phyloP scores from a whole-genome alignment of 2,888 invertebrate species.

The Caenorhabditis parvicauda region DNA sequence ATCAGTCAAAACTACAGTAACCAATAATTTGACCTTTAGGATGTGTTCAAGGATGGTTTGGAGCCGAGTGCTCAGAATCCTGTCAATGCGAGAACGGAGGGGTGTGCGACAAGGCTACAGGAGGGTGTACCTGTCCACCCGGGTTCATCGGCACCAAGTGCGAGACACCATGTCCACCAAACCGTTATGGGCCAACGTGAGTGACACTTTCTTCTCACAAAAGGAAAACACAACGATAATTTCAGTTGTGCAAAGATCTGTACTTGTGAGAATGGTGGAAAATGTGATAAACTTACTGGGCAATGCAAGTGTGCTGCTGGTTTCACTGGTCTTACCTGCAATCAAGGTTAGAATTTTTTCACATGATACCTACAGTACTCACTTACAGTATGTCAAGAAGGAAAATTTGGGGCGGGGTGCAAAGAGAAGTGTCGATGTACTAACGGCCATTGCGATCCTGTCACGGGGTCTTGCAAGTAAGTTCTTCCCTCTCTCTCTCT shows the following conservation, averaged over 20 bases:
- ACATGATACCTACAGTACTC: not conserved
- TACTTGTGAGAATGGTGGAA: slow-evolving; percentile 59
- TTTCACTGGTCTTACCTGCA: slow-evolving; percentile 56
- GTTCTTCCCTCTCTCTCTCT: not conserved
- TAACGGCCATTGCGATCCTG: slow-evolving; percentile 52
- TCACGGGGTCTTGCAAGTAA: slow-evolving; percentile 50
- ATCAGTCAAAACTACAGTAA: not conserved
- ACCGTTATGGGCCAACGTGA: slow-evolving; percentile 52
- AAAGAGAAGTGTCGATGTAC: slow-evolving; percentile 58
- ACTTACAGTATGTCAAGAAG: slow-evolving; percentile 49
- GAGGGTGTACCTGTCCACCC: slow-evolving; percentile 75
- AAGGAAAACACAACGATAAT: not conserved
- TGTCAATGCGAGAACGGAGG: slow-evolving; percentile 50
- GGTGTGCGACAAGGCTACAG: slow-evolving; percentile 49
- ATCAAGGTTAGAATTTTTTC: slow-evolving; percentile 21
- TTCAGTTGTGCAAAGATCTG: slow-evolving; percentile 53
- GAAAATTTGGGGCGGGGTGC: slow-evolving; percentile 56
- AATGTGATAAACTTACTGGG: slow-evolving; percentile 61
- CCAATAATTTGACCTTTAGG: no score
- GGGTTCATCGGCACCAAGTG: slow-evolving; percentile 61
- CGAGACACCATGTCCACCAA: slow-evolving; percentile 59
- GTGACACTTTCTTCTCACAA: not conserved
- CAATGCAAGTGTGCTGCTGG: slow-evolving; percentile 68
- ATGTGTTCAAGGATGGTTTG: slow-evolving; percentile 43
- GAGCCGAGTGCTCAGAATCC: slow-evolving; percentile 35